Conservation (phyloP, 2,888 invertebrate species). For the Watsonalla cultraria region DNA sequence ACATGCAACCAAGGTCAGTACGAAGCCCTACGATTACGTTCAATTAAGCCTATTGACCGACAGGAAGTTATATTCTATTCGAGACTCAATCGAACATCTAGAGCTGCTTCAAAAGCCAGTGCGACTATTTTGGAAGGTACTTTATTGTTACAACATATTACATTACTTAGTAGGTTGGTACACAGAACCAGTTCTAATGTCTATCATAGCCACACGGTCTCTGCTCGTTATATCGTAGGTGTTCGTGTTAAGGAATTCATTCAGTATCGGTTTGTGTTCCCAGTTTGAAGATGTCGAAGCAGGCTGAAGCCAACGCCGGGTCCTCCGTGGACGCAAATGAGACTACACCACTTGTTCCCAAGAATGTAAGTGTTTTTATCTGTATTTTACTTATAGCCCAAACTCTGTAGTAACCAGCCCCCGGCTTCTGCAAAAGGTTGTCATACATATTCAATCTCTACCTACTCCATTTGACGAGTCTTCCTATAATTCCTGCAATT, state of each 20-base stretch:
- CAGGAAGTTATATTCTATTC: constrained; percentile 29
- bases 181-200: constrained; percentile 10
- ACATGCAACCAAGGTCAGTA: constrained; percentile 23
- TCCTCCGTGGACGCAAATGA: constrained; percentile 36
- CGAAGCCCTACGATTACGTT: constrained; percentile 29
- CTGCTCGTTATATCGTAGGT: background rate
- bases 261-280: constrained; percentile 10
- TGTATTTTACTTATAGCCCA: background rate
- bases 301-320: constrained; percentile 25
- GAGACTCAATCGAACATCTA: constrained; percentile 23
- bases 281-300: constrained; percentile 45
- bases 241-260: too few relatives aligned
- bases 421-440: background rate
- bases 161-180: constrained; percentile 2
- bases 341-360: constrained; percentile 52
- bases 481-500: too few relatives aligned
- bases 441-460: too few relatives aligned
- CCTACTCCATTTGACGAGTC: too few relatives aligned
- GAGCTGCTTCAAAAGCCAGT: constrained; percentile 1
- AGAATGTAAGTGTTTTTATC: constrained; percentile 38
- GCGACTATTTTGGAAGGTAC: too few relatives aligned
- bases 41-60: constrained; percentile 28
- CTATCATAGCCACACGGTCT: too few relatives aligned
- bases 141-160: constrained; percentile 6
- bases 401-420: background rate